phyloP scores from a whole-genome alignment of 2,797 vertebrate genomes.

The Rhabdomys pumilio region DNA sequence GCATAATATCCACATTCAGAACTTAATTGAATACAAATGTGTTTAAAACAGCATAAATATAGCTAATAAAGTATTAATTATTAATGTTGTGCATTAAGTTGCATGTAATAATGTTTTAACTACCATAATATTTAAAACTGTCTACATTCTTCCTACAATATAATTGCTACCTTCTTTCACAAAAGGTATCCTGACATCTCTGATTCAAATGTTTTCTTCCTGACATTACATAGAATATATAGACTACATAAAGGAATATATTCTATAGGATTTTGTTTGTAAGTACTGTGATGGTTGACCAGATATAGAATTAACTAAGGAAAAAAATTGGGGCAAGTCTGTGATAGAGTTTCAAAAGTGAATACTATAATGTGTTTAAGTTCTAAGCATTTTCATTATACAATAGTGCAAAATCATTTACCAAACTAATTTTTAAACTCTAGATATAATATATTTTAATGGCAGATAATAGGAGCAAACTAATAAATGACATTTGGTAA shows the following conservation, averaged over 20 bases:
- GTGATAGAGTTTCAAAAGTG: background rate
- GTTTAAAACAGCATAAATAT: background rate
- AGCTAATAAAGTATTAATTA: background rate
- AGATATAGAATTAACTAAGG: background rate
- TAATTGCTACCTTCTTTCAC: background rate
- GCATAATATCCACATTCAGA: background rate
- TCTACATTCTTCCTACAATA: background rate
- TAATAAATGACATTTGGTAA: background rate
- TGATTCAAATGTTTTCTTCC: background rate
- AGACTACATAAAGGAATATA: background rate
- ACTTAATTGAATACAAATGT: background rate
- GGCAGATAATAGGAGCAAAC: slow-evolving; percentile 28
- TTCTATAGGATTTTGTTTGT: background rate
- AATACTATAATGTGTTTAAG: background rate
- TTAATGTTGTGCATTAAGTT: background rate
- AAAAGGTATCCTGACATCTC: background rate
- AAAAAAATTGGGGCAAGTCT: background rate
- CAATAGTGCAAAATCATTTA: background rate
- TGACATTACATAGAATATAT: background rate
- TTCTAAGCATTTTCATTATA: slow-evolving; percentile 12
- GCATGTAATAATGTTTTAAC: background rate
- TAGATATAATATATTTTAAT: background rate
- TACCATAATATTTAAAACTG: background rate
- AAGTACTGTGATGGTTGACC: background rate
- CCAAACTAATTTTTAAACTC: background rate